Percentiles rank a stretch among this genome's conserved stretches.
phyloP scores from a whole-genome alignment of 2,797 vertebrate species.

The Alauda arvensis region DNA sequence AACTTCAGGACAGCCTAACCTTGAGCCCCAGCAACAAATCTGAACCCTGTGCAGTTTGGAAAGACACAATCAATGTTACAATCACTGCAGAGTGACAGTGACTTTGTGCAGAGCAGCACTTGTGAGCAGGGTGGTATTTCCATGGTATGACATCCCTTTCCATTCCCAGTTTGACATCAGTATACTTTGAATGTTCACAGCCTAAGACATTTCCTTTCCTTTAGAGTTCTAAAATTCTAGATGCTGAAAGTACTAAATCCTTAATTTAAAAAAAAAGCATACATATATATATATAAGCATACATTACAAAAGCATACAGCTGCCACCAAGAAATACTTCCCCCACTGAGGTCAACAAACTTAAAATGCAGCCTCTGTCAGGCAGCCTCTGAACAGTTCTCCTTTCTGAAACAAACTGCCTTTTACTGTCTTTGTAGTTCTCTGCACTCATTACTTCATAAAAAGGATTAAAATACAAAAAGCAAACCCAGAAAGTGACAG shows the following conservation, averaged over 20 bases:
- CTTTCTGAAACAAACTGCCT: background rate
- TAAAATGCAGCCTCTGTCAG: background rate
- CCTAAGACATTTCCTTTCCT: background rate
- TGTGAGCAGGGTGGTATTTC: background rate
- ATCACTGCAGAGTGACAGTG: background rate
- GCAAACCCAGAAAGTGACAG: background rate
- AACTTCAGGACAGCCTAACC: background rate
- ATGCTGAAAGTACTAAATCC: background rate
- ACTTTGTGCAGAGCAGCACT: background rate
- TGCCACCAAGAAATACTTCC: background rate
- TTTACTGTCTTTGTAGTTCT: background rate
- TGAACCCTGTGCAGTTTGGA: background rate
- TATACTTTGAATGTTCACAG: background rate
- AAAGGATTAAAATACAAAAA: conserved; percentile 9
- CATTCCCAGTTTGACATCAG: background rate
- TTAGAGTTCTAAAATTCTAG: background rate
- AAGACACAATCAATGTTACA: background rate
- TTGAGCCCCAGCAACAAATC: background rate
- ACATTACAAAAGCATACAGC: background rate
- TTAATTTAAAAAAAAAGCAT: background rate
- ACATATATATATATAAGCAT: background rate
- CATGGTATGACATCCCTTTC: fast-evolving
- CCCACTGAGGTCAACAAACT: background rate
- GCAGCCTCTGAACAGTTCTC: background rate
- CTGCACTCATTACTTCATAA: background rate